Conservation (phyloP, 1,140 invertebrate species). For the Agrypnia vestita region DNA sequence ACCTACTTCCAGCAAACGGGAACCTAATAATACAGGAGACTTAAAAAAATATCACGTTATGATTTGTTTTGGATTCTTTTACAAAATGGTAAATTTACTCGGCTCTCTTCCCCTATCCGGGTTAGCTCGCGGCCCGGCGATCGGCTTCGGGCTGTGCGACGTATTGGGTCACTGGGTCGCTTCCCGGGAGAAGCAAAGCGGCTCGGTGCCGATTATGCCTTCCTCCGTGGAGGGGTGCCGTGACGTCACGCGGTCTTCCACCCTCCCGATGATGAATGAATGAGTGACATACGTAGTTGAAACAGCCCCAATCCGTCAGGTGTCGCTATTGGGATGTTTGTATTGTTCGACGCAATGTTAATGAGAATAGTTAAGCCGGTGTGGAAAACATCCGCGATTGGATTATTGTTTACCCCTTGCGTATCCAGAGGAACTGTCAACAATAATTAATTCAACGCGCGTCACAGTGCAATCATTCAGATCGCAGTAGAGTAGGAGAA, state of each 20-base stretch:
- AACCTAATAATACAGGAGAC: background rate
- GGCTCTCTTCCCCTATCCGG: background rate
- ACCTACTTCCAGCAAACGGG: background rate
- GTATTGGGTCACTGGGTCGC: slow-evolving; percentile 59
- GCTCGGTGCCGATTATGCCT: slow-evolving; percentile 42
- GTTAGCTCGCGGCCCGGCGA: slow-evolving; percentile 10
- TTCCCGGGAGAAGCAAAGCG: slow-evolving; percentile 58
- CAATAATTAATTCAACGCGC: too few species aligned
- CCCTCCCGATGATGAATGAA: slow-evolving; percentile 50
- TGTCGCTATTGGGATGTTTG: too few species aligned
- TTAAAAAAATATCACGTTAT: background rate
- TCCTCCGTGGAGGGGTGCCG: slow-evolving; percentile 15
- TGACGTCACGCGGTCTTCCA: slow-evolving; percentile 46
- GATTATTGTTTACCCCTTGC: too few species aligned
- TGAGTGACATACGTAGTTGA: slow-evolving; percentile 13
- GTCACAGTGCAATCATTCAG: too few species aligned
- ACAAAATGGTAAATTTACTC: background rate
- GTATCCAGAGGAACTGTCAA: too few species aligned
- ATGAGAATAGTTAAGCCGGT: too few species aligned
- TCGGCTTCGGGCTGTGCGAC: slow-evolving; percentile 47
- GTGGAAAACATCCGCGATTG: too few species aligned
- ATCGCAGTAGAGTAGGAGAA: too few species aligned
- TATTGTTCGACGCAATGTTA: too few species aligned
- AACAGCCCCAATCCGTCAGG: too few species aligned
- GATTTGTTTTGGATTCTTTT: background rate